These are phyloP conservation scores for Ctenopoma kingsleyae DNA, from an alignment of 2,797 vertebrate species.

Conservation along the genomic window DNA sequence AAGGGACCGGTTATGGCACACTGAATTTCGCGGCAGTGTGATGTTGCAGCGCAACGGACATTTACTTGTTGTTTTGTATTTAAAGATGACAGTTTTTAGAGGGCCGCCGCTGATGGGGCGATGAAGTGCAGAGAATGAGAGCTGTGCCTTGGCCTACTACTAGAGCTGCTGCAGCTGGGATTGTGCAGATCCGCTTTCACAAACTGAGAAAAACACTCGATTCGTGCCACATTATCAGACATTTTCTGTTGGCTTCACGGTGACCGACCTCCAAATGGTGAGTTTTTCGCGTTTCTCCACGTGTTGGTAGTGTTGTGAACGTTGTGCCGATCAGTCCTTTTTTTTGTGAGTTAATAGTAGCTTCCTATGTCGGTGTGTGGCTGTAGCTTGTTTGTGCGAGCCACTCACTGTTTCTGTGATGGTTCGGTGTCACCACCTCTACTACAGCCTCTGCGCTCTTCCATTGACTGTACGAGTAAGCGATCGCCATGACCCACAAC, in stretches of 20 bases:
- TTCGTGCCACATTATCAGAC: slow-evolving; percentile 70
- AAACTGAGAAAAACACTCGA: slow-evolving; percentile 82
- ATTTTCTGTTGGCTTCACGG: slow-evolving; percentile 78
- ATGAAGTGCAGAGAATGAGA: slow-evolving; percentile 86
- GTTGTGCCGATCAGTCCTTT: slow-evolving; percentile 57
- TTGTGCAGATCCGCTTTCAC: slow-evolving; percentile 84
- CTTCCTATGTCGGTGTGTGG: slow-evolving; percentile 75
- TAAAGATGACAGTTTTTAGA: slow-evolving; percentile 74
- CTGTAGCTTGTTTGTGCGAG: slow-evolving; percentile 77
- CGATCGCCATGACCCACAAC: slow-evolving; percentile 63
- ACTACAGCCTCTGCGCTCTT: slow-evolving; percentile 53
- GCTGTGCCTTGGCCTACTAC: slow-evolving; percentile 84
- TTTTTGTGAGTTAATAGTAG: slow-evolving; percentile 65
- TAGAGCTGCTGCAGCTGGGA: slow-evolving; percentile 82
- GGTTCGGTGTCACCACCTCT: slow-evolving; percentile 78
- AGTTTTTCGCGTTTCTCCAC: slow-evolving; percentile 77
- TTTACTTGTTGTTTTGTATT: slow-evolving; percentile 65
- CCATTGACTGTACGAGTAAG: slow-evolving; percentile 48
- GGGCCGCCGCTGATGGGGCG: slow-evolving; percentile 82
- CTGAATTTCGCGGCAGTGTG: slow-evolving; percentile 64
- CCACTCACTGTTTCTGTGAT: slow-evolving; percentile 65
- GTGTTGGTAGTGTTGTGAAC: slow-evolving; percentile 65
- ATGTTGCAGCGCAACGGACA: slow-evolving; percentile 65
- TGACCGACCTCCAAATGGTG: slow-evolving; percentile 86
- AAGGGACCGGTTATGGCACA: slow-evolving; percentile 68